These are phyloP conservation scores for Agrenia bidenticulata DNA, from an alignment of 2,888 invertebrate genomes.

Conservation along the genomic window DNA sequence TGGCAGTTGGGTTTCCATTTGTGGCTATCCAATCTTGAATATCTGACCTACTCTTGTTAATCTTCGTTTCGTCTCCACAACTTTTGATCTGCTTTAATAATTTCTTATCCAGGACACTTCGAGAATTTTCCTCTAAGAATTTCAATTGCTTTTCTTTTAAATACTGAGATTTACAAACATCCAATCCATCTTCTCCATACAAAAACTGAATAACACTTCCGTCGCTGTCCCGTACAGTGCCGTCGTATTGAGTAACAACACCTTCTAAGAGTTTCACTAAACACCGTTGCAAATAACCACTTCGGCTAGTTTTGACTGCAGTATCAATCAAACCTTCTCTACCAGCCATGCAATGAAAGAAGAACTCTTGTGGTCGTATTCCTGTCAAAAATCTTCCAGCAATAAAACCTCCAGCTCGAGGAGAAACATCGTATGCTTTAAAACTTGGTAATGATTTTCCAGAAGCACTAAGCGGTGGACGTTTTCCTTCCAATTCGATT, in stretches of 20 bases:
- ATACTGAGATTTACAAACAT: constrained; percentile 83
- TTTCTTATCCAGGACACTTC: constrained; percentile 64
- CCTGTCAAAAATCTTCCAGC: constrained; percentile 97
- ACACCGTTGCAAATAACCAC: constrained; percentile 96
- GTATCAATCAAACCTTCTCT: constrained; percentile 99
- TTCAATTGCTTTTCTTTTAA: constrained; percentile 72
- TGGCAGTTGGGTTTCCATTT: constrained; percentile 50
- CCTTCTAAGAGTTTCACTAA: constrained; percentile 97
- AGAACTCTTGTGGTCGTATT: constrained; percentile 96
- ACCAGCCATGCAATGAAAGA: constrained; percentile 99
- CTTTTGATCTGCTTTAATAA: constrained; percentile 58
- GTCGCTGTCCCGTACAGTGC: constrained; percentile 94
- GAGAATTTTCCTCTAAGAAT: constrained; percentile 79
- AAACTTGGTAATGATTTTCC: constrained; percentile 93
- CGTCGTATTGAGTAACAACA: constrained; percentile 85
- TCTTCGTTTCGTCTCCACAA: constrained; percentile 60
- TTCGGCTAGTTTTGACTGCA: constrained; percentile 97
- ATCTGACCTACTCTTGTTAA: constrained; percentile 53
- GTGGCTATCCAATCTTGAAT: constrained; percentile 32
- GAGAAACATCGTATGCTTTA: constrained; percentile 78
- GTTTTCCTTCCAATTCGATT: constrained; percentile 96
- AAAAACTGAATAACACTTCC: constrained; percentile 87
- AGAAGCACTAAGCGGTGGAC: constrained; percentile 92
- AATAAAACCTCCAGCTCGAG: constrained; percentile 93
- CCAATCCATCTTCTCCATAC: constrained; percentile 92